These are phyloP conservation scores for Cirrhinus mrigala DNA, from an alignment of 2,797 vertebrate genomes.

Conservation along the genomic window DNA sequence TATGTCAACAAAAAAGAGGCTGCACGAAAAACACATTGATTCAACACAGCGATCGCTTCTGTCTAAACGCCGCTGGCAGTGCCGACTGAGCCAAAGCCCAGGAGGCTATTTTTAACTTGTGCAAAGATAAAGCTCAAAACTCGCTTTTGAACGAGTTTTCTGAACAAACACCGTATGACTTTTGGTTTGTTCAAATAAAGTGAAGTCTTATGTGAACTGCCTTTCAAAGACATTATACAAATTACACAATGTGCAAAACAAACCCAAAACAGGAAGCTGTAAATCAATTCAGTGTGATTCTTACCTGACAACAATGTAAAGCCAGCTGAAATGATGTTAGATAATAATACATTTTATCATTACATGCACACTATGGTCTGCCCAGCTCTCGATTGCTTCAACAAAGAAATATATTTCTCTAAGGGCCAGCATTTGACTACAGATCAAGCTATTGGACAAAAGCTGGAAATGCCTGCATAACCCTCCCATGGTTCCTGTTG, in stretches of 20 bases:
- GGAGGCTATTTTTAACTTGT: slow-evolving; percentile 15
- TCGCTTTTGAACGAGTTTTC: background rate
- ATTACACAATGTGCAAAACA: background rate
- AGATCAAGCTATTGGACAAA: slow-evolving; percentile 75
- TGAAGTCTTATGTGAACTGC: background rate
- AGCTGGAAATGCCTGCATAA: slow-evolving; percentile 73
- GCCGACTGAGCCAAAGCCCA: slow-evolving; percentile 12
- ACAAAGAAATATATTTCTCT: slow-evolving; percentile 66
- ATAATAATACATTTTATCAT: background rate
- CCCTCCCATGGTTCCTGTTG: slow-evolving; percentile 68
- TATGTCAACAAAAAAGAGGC: slow-evolving; percentile 75
- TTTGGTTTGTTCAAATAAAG: slow-evolving; percentile 21
- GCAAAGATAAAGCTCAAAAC: slow-evolving; percentile 19
- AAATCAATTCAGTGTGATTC: slow-evolving; percentile 6
- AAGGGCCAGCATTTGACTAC: slow-evolving; percentile 66
- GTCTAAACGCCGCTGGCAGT: slow-evolving; percentile 5
- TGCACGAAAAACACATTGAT: slow-evolving; percentile 74
- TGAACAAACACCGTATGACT: background rate
- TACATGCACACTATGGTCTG: background rate
- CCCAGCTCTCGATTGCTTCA: background rate
- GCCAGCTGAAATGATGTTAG: background rate
- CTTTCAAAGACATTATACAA: background rate
- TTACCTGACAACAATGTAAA: background rate
- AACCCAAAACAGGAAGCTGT: slow-evolving; percentile 13
- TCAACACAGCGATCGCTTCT: slow-evolving; percentile 48